A percentile compares a stretch with the other conserved stretches of the same genome.
Conservation (phyloP, 2,888 invertebrate species). For the Tenthredo scrophulariae region DNA sequence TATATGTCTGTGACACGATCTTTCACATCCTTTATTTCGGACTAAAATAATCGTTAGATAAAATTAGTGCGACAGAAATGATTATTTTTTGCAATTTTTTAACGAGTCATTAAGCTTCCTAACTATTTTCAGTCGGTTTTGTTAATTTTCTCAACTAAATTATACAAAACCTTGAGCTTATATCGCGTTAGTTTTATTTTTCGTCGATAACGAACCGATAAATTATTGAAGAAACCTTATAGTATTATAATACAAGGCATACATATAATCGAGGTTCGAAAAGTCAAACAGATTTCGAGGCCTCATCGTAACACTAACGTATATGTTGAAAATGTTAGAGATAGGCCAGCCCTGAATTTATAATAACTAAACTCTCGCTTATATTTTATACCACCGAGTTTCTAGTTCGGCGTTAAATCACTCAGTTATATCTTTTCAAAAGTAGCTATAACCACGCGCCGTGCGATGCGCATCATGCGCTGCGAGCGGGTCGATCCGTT, state of each 20-base stretch:
- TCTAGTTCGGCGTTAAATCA: constrained; percentile 27
- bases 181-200: neutral
- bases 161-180: too few species aligned
- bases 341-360: constrained; percentile 28
- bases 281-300: neutral
- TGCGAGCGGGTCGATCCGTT: neutral
- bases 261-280: neutral
- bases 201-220: neutral
- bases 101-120: neutral
- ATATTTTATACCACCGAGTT: neutral
- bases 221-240: neutral
- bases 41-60: neutral
- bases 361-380: constrained; percentile 4
- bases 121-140: neutral
- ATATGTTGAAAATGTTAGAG: neutral
- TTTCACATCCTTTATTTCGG: neutral
- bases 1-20: neutral
- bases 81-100: neutral
- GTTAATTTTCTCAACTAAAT: neutral
- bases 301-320: neutral
- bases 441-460: neutral
- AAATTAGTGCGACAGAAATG: neutral
- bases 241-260: neutral
- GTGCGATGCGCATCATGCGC: neutral
- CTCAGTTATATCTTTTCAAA: neutral